Evolutionary conservation across 2,113 vertebrate genomes (phyloP), one percentile per base, ranked within the genome.

Genomic region (Haplochromis burtoni): DNA sequence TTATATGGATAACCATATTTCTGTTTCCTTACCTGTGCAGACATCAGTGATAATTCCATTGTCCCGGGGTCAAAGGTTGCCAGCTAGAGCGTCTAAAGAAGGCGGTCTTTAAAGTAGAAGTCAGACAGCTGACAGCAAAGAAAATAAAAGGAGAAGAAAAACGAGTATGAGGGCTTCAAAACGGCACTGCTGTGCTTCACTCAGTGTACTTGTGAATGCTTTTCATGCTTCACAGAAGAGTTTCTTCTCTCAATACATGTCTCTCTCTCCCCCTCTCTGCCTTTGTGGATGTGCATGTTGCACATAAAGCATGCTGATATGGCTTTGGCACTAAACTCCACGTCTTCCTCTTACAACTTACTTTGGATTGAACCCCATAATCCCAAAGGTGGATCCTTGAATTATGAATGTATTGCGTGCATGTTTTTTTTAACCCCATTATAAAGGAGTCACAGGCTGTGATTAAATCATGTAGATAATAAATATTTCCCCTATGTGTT

Each of bases 1-100:
- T 51, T 31, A 45, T 78, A 84, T 4, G 6, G 19, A 17, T 21
- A 6, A 55, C 59, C 13, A 4, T 29, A 24, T 73, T 49, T 83
- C 21, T 5, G 6, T 63, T 35, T 51, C 13, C 92, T 93, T 91
- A 96, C 95, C 94, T 95, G 92, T 31, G 90, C 88, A 73, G 94
- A 88, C 92, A 94, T 93, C 61, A 95, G 83, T 12, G 94, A 94
- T 84, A 95, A 87, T 82, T 96, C 95, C 95, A 95, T 95, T 63
- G 84, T 89, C 10, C 71, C 78, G 55, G 80, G 88, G 66, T 94
- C 81, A 12, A 81, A 51, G 80, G 82, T 81, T 31, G 81, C 80
- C 85, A 86, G 85, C 33, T 49, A 81, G 82, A 45, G 42, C 16
- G 13, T 29, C 76, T 45, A 31, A 45, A 85, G 21, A 59, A 61